Base-by-base conservation (phyloP, 2,888 invertebrate genomes). In the Tetranychus piercei region DNA sequence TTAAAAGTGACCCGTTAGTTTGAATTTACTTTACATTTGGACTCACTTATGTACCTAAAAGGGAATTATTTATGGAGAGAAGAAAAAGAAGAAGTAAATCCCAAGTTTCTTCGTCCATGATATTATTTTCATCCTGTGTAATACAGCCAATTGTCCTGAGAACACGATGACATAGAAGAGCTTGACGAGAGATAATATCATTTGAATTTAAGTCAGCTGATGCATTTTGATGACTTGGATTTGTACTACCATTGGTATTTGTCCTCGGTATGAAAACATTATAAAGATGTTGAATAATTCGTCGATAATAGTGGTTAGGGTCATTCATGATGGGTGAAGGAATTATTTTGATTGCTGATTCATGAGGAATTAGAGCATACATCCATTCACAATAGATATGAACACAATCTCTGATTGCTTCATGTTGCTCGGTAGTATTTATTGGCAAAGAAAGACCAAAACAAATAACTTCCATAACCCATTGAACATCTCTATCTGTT, bases 321-420 rank as follows among this genome's bases (percentile, higher is more conserved):
- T 93, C 90, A 75, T 92, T 91, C 71, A 88, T 86, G 15, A 96
- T 88, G 0, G 95, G 94, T 78, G 88, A 87, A 0, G 96, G 96
- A 22, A 95, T 90, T 79, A 92, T 90, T 74, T 76, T 76, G 20
- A 65, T 73, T 55, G 72, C 70, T 18, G 78, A 75, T 73, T 77
- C 75, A 44, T 77, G 87, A 43, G 90, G 88, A 78, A 91, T 87
- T 77, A 96, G 84, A 3, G 94, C 91, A 0, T 91, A 89, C 78
- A 97, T 84, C 96, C 96, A 97, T 81, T 96, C 94, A 82, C 94
- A 95, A 81, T 96, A 96, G 64, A 96, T 90, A 81, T 92, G 92
- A 69, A 95, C 95, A 82, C 95, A 96, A 83, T 95, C 94, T 78
- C 94, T 89, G 74, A 96, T 89, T 0, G 94, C 92, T 80, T 94